phyloP scores from a whole-genome alignment of 92 coral and sea anemone genomes.

The Umimayanthus chanpuru region DNA sequence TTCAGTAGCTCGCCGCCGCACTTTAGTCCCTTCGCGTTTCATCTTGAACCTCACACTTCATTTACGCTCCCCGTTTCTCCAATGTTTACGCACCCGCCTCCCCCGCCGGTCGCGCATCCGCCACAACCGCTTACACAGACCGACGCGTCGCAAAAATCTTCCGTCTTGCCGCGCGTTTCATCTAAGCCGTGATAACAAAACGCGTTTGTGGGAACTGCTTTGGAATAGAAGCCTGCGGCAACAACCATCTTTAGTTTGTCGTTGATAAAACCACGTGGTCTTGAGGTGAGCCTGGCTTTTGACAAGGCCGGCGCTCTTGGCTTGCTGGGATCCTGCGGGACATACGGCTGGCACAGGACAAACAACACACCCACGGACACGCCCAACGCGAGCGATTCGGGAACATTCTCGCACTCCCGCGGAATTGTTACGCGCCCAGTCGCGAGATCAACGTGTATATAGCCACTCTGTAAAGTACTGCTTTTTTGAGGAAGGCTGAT shows the following conservation, averaged over 20 bases:
- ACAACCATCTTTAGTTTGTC: slow-evolving; percentile 37
- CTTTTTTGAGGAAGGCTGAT: background rate
- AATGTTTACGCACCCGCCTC: background rate
- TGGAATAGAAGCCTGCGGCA: slow-evolving; percentile 41
- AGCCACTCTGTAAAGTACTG: slow-evolving; percentile 8
- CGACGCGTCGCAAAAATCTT: slow-evolving; percentile 27
- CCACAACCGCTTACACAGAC: slow-evolving; percentile 37
- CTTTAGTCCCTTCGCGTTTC: background rate
- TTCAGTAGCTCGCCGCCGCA: too few relatives aligned
- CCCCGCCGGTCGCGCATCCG: slow-evolving; percentile 20
- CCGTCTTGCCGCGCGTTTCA: slow-evolving; percentile 28
- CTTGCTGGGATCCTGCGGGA: slow-evolving; percentile 6
- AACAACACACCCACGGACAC: slow-evolving; percentile 35
- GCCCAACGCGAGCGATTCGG: slow-evolving; percentile 31
- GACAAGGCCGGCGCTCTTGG: slow-evolving; percentile 41
- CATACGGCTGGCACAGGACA: slow-evolving; percentile 29
- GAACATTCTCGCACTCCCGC: slow-evolving; percentile 24
- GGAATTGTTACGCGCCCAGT: slow-evolving; percentile 58
- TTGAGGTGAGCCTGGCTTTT: slow-evolving; percentile 18
- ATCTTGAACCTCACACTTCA: background rate
- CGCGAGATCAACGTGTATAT: slow-evolving; percentile 45
- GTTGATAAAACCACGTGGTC: slow-evolving; percentile 34
- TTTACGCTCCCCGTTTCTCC: background rate
- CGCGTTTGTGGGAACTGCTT: slow-evolving; percentile 33
- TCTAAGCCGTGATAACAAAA: slow-evolving; percentile 24